phyloP scores from a whole-genome alignment of 2,888 invertebrate genomes.

The Megalurothrips usitatus region DNA sequence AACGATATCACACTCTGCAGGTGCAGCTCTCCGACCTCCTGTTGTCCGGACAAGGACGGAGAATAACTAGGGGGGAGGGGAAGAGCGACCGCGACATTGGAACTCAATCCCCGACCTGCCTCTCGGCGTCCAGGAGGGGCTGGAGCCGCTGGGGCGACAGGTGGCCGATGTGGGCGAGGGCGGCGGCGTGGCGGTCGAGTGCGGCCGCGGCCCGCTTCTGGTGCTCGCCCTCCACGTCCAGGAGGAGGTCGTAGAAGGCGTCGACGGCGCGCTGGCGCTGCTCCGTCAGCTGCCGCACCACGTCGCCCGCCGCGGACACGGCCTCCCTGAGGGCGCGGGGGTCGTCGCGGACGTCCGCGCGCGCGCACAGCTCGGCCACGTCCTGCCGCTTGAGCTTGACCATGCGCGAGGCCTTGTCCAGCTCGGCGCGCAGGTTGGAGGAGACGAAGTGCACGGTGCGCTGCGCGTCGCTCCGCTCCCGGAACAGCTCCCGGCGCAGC shows the following conservation, averaged over 20 bases:
- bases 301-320: background rate
- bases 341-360: background rate
- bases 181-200: background rate
- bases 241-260: constrained; percentile 13
- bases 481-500: constrained; percentile 18
- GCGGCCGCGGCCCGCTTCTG: background rate
- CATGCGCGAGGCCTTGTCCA: constrained; percentile 16
- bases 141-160: background rate
- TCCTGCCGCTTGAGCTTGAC: constrained; percentile 9
- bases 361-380: background rate
- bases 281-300: constrained; percentile 13
- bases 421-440: constrained; percentile 12
- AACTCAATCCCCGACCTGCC: background rate
- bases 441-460: constrained; percentile 3
- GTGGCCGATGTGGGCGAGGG: background rate
- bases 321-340: background rate
- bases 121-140: constrained; percentile 1
- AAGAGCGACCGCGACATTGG: no score
- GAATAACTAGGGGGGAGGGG: no score
- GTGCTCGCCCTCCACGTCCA: constrained; percentile 12
- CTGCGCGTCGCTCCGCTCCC: constrained; percentile 2
- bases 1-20: background rate
- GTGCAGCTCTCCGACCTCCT: constrained; percentile 7
- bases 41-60: no score
- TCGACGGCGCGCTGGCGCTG: constrained; percentile 9